phyloP scores from a whole-genome alignment of 2,113 vertebrate species.

The Perca fluviatilis region DNA sequence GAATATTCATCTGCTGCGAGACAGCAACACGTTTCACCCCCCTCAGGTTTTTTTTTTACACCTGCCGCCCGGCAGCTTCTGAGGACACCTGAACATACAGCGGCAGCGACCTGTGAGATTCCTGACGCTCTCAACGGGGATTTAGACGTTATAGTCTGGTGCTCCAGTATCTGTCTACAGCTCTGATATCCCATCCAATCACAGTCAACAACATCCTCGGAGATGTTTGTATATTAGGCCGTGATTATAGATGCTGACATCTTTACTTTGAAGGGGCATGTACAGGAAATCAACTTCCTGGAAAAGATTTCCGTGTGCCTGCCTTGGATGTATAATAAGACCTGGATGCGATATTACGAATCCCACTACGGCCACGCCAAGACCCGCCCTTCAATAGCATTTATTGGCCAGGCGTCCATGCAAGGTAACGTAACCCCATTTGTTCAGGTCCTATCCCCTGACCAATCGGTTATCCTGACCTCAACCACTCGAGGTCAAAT shows the following conservation, averaged over 20 bases:
- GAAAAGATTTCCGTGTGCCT: neutral
- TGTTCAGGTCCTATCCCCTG: too few species aligned
- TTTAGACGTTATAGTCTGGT: neutral
- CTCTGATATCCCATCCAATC: neutral
- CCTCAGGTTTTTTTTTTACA: slow-evolving; percentile 22
- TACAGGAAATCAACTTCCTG: neutral
- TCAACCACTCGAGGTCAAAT: too few species aligned
- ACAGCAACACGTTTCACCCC: slow-evolving; percentile 6
- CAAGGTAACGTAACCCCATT: too few species aligned
- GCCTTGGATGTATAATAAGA: too few species aligned
- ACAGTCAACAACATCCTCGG: neutral
- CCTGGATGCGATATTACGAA: too few species aligned
- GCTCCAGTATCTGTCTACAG: neutral
- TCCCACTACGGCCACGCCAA: too few species aligned
- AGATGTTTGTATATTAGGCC: neutral
- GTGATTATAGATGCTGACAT: neutral
- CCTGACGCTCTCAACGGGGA: neutral
- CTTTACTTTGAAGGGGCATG: neutral
- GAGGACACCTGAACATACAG: neutral
- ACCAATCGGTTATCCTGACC: too few species aligned
- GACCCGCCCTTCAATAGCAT: too few species aligned
- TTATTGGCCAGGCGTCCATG: too few species aligned
- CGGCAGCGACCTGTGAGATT: neutral
- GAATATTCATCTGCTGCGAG: slow-evolving; percentile 57
- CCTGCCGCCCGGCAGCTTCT: neutral